Evolutionary conservation across 2,113 vertebrate species (phyloP).

Genomic region (Perca schrenkii): DNA sequence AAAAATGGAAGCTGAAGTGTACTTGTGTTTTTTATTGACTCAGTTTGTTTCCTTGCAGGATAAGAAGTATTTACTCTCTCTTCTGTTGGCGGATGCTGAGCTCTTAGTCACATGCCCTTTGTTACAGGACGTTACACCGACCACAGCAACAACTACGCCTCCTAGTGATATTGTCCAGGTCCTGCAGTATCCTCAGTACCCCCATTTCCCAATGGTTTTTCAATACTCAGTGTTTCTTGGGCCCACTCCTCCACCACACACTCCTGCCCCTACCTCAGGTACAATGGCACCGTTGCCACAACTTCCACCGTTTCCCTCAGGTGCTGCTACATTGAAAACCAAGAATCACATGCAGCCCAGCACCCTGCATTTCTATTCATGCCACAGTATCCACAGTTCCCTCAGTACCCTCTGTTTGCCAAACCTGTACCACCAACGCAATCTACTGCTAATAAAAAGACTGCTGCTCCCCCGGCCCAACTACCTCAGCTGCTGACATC

Average conservation of each 20-base stretch:
- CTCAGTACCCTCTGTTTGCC: constrained; percentile 15
- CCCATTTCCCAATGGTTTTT: constrained; percentile 15
- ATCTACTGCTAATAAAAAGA: neutral
- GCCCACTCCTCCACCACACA: neutral
- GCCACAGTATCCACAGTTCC: constrained; percentile 25
- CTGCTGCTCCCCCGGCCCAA: neutral
- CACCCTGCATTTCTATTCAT: constrained; percentile 5
- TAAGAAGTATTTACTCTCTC: constrained; percentile 37
- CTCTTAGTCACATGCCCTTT: constrained; percentile 37
- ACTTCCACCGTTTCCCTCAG: neutral
- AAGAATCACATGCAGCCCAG: constrained; percentile 2
- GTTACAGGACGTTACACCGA: neutral
- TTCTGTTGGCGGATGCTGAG: constrained; percentile 36
- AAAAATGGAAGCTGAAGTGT: neutral
- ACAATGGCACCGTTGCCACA: neutral
- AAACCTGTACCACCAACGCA: constrained; percentile 8
- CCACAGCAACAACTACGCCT: neutral
- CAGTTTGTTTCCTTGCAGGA: constrained; percentile 38
- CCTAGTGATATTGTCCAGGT: constrained; percentile 3
- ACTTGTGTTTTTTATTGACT: constrained; percentile 12
- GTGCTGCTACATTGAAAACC: constrained; percentile 7
- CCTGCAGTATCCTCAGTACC: constrained; percentile 21
- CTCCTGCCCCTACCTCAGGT: neutral
- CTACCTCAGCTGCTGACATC: constrained; percentile 8
- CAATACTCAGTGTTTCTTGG: neutral